These are phyloP conservation scores for Rhagoletis pomonella DNA, from an alignment of 1,140 invertebrate species.

Conservation along the genomic window DNA sequence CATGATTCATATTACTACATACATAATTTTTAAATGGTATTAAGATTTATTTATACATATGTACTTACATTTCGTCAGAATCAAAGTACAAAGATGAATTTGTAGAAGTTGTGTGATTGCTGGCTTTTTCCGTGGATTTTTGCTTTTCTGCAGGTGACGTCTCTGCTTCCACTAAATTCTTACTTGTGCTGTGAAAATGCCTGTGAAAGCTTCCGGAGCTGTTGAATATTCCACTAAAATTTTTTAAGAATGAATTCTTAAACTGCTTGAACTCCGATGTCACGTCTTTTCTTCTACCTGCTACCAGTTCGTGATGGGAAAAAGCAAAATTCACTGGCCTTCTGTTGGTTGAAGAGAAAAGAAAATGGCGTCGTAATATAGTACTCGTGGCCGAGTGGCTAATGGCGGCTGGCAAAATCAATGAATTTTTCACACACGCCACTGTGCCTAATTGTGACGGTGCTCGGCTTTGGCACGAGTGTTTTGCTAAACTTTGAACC, in stretches of 20 bases:
- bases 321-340: slow-evolving; percentile 65
- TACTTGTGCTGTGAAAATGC: slow-evolving; percentile 14
- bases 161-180: slow-evolving; percentile 52
- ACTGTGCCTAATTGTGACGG: slow-evolving; percentile 34
- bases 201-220: slow-evolving; percentile 32
- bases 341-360: slow-evolving; percentile 72
- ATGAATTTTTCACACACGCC: slow-evolving; percentile 65
- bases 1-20: background rate
- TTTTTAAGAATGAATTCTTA: slow-evolving; percentile 27
- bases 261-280: background rate
- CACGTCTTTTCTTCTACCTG: slow-evolving; percentile 1
- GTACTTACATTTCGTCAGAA: slow-evolving; percentile 59
- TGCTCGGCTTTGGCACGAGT: slow-evolving; percentile 58
- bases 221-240: background rate
- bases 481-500: slow-evolving; percentile 64
- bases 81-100: slow-evolving; percentile 56
- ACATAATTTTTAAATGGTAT: background rate
- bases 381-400: slow-evolving; percentile 57
- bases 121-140: slow-evolving; percentile 36
- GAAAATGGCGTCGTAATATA: slow-evolving; percentile 71
- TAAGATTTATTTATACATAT: background rate
- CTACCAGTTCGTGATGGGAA: slow-evolving; percentile 55
- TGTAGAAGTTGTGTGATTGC: slow-evolving; percentile 6
- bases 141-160: slow-evolving; percentile 55
- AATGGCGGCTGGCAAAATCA: slow-evolving; percentile 67